These are phyloP conservation scores for Odontamblyopus lacepedii DNA, from an alignment of 2,797 vertebrate species.

Conservation along the genomic window DNA sequence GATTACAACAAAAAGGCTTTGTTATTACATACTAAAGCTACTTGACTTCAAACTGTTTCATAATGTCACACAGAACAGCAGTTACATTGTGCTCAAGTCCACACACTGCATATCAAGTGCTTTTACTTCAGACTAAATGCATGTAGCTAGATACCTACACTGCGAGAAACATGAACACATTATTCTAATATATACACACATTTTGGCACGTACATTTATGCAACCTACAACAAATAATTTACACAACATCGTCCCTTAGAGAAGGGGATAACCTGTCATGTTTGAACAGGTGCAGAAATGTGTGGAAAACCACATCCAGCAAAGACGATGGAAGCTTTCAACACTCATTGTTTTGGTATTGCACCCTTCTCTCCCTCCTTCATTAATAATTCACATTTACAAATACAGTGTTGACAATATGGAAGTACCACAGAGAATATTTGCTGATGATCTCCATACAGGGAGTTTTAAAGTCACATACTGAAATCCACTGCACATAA, in stretches of 20 bases:
- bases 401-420: conserved; percentile 42
- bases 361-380: not conserved
- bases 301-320: not conserved
- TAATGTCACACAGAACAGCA: conserved; percentile 27
- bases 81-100: conserved; percentile 60
- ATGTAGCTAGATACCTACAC: conserved; percentile 28
- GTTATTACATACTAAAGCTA: conserved; percentile 42
- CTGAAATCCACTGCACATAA: conserved; percentile 37
- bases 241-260: not conserved
- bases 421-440: conserved; percentile 29
- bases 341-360: not conserved
- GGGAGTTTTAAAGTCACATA: conserved; percentile 30
- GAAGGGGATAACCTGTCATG: not conserved
- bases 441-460: conserved; percentile 16
- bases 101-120: conserved; percentile 41
- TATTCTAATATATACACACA: conserved; percentile 35
- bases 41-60: conserved; percentile 43
- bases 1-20: conserved; percentile 39
- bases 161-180: conserved; percentile 41
- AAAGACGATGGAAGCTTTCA: not conserved
- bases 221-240: conserved; percentile 38
- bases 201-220: conserved; percentile 9
- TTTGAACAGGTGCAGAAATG: not conserved
- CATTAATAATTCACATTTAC: conserved; percentile 24
- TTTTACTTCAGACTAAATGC: conserved; percentile 22